Evolutionary conservation across 2,797 vertebrate genomes (phyloP).

Genomic region (Parambassis ranga): DNA sequence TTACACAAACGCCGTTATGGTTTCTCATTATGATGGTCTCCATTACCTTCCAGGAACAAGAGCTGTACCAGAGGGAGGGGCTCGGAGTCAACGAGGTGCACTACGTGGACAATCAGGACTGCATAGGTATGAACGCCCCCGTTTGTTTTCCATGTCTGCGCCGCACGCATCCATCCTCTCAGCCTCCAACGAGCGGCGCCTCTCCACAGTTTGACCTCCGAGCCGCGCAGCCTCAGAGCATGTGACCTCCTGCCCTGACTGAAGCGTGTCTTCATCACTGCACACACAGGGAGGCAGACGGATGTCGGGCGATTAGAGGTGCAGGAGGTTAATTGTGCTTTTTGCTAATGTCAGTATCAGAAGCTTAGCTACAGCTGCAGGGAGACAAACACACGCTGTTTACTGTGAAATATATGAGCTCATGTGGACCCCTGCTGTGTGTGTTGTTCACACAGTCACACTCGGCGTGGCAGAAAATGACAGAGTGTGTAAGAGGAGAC

Average conservation of each 20-base stretch:
- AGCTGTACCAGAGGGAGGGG: constrained; percentile 94
- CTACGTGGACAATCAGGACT: constrained; percentile 98
- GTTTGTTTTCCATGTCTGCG: no score
- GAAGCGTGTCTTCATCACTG: constrained; percentile 8
- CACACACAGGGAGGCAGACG: neutral
- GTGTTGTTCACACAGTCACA: no score
- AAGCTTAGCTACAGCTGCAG: neutral
- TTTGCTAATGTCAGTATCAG: constrained; percentile 21
- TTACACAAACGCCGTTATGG: neutral
- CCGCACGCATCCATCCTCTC: neutral
- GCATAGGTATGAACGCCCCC: constrained; percentile 89
- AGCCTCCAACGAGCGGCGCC: neutral
- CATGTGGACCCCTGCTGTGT: neutral
- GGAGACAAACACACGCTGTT: neutral
- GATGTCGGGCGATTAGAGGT: constrained; percentile 22
- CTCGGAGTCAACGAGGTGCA: constrained; percentile 97
- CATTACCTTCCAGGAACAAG: constrained; percentile 86
- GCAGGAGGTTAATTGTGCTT: constrained; percentile 36
- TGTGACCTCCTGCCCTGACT: neutral
- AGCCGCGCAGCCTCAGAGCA: constrained; percentile 2
- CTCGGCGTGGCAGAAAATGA: constrained; percentile 23
- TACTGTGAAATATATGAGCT: neutral
- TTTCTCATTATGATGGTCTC: constrained; percentile 26
- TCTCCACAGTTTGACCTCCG: constrained; percentile 9
- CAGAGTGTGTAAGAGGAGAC: no score